phyloP scores from a whole-genome alignment of 1,140 invertebrate genomes.

The Maniola jurtina region DNA sequence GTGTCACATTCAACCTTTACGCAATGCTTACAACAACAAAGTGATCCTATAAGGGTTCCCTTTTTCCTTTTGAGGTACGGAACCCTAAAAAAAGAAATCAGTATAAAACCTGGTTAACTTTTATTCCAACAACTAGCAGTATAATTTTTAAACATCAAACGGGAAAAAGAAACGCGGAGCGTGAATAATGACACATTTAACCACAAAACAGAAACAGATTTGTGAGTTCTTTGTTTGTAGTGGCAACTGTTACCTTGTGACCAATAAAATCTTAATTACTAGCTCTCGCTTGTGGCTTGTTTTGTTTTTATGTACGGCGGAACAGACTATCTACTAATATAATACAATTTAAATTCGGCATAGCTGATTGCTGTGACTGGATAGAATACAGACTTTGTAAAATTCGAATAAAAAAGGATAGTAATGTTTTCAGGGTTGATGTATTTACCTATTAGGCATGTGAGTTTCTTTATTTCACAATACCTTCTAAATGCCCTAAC shows the following conservation, averaged over 20 bases:
- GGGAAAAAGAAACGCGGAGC: constrained; percentile 4
- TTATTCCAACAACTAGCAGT: not conserved
- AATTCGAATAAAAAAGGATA: too few relatives aligned
- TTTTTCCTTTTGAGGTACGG: too few relatives aligned
- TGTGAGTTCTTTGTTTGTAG: constrained; percentile 1
- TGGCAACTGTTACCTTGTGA: constrained; percentile 8
- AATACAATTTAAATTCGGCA: too few relatives aligned
- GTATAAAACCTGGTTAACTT: not conserved
- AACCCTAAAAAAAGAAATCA: not conserved
- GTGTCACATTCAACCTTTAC: too few relatives aligned
- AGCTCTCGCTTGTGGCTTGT: not conserved
- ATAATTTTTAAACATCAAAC: constrained; percentile 7
- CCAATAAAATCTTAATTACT: constrained; percentile 12
- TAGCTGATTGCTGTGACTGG: too few relatives aligned
- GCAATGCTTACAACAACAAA: too few relatives aligned
- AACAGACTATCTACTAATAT: not conserved
- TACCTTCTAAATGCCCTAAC: too few relatives aligned
- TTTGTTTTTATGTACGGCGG: not conserved
- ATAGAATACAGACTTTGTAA: too few relatives aligned
- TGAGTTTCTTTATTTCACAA: too few relatives aligned
- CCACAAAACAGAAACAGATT: not conserved
- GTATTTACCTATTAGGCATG: too few relatives aligned
- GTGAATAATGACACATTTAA: constrained; percentile 2
- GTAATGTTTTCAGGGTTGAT: too few relatives aligned
- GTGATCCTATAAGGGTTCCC: too few relatives aligned